A percentile compares a stretch with the other conserved stretches of the same genome.
Conservation (phyloP, 2,888 invertebrate genomes). For the Eristalis intricaria region DNA sequence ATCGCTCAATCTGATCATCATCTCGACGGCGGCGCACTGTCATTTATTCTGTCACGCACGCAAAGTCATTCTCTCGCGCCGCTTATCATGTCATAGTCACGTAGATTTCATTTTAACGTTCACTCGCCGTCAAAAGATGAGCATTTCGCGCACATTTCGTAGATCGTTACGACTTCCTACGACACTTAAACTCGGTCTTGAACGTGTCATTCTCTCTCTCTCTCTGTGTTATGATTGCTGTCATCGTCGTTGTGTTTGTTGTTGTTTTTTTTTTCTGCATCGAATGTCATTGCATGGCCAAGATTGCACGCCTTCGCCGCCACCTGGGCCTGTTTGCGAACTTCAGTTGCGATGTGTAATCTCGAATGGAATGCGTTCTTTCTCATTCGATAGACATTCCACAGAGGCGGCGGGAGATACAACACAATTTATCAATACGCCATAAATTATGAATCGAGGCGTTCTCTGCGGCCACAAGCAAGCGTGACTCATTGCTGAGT, state of each 20-base stretch:
- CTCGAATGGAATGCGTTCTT: constrained; percentile 19
- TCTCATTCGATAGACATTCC: constrained; percentile 55
- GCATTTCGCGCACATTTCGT: background rate
- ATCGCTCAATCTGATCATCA: constrained; percentile 6
- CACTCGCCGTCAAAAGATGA: constrained; percentile 26
- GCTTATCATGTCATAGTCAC: constrained; percentile 27
- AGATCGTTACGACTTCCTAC: constrained; percentile 19
- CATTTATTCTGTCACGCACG: constrained; percentile 9
- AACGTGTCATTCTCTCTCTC: constrained; percentile 6
- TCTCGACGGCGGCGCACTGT: background rate
- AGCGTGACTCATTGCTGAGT: background rate
- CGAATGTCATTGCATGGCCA: constrained; percentile 7
- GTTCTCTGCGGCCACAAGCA: constrained; percentile 3
- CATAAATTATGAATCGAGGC: constrained; percentile 50
- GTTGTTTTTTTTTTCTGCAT: background rate
- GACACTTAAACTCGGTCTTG: constrained; percentile 3
- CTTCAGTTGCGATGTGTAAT: constrained; percentile 49
- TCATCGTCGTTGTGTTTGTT: background rate
- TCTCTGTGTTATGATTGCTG: background rate
- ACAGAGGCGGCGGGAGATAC: constrained; percentile 5
- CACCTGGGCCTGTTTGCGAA: constrained; percentile 12
- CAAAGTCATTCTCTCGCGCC: constrained; percentile 6
- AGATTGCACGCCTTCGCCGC: constrained; percentile 1
- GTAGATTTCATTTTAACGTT: constrained; percentile 7
- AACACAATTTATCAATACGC: constrained; percentile 56